phyloP scores from a whole-genome alignment of 2,113 vertebrate genomes.

The Apus apus region DNA sequence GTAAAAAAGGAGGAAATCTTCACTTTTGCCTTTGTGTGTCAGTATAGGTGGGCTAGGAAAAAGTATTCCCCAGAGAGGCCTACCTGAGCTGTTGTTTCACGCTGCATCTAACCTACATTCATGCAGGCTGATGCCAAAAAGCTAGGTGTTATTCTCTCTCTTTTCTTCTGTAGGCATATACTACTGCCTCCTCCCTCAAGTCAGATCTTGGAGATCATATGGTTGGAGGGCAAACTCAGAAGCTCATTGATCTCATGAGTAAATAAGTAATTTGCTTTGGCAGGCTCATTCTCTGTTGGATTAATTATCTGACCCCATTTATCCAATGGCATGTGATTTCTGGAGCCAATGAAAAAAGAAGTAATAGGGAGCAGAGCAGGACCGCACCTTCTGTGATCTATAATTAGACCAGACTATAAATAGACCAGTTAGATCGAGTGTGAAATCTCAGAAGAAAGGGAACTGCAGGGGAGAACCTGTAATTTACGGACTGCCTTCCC shows the following conservation, averaged over 20 bases:
- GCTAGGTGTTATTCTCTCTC: neutral
- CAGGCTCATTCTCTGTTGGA: neutral
- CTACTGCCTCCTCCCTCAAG: neutral
- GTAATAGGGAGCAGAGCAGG: neutral
- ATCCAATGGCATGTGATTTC: neutral
- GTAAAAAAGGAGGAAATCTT: neutral
- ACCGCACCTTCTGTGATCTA: neutral
- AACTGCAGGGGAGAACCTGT: neutral
- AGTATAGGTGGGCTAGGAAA: neutral
- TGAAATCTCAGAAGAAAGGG: neutral
- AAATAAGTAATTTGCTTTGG: neutral
- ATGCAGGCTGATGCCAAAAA: neutral
- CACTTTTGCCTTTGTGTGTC: neutral
- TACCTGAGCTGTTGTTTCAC: neutral
- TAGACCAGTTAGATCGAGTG: neutral
- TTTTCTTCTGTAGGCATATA: neutral
- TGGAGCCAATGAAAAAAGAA: neutral
- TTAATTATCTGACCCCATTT: conserved; percentile 19
- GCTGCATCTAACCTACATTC: neutral
- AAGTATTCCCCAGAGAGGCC: neutral
- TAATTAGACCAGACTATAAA: conserved; percentile 24
- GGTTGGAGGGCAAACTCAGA: neutral
- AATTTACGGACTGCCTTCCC: neutral
- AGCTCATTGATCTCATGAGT: neutral
- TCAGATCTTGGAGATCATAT: neutral